phyloP scores from a whole-genome alignment of 37 sponge, comb jelly and placozoan species.

The Haliclona indistincta region DNA sequence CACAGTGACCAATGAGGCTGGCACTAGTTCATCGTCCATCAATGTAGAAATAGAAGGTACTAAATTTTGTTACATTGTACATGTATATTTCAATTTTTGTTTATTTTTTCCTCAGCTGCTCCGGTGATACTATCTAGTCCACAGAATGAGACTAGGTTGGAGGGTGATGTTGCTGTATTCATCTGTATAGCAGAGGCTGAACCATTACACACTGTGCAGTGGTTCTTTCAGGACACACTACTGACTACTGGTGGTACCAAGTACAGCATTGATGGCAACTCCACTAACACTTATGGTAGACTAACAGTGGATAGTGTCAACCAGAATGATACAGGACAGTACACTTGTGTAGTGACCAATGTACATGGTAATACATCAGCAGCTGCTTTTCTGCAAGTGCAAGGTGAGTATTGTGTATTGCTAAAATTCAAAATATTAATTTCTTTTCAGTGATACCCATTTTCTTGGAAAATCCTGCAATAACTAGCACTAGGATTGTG shows the following conservation, averaged over 20 bases:
- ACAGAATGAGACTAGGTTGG: not conserved
- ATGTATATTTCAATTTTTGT: too few relatives aligned
- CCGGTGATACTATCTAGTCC: not conserved
- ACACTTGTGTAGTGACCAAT: conserved; percentile 7
- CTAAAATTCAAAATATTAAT: too few relatives aligned
- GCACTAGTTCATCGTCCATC: conserved; percentile 2
- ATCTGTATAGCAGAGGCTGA: not conserved
- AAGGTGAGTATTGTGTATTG: too few relatives aligned
- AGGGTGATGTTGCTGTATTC: not conserved
- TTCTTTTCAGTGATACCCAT: too few relatives aligned
- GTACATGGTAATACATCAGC: not conserved
- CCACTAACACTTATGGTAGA: not conserved
- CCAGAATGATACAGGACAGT: not conserved
- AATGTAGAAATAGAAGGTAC: not conserved
- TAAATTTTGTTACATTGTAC: not conserved
- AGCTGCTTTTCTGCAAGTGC: not conserved
- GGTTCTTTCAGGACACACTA: not conserved
- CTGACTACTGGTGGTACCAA: not conserved
- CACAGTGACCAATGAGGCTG: conserved; percentile 2
- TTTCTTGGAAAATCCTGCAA: too few relatives aligned
- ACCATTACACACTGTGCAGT: not conserved
- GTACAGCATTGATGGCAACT: not conserved
- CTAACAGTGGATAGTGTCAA: not conserved
- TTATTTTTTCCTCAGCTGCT: not conserved
- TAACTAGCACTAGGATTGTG: not conserved